A percentile compares a stretch with the other conserved stretches of the same genome.
These are phyloP conservation scores for Aleadryas rufinucha DNA, from an alignment of 2,113 vertebrate species.

Conservation along the genomic window DNA sequence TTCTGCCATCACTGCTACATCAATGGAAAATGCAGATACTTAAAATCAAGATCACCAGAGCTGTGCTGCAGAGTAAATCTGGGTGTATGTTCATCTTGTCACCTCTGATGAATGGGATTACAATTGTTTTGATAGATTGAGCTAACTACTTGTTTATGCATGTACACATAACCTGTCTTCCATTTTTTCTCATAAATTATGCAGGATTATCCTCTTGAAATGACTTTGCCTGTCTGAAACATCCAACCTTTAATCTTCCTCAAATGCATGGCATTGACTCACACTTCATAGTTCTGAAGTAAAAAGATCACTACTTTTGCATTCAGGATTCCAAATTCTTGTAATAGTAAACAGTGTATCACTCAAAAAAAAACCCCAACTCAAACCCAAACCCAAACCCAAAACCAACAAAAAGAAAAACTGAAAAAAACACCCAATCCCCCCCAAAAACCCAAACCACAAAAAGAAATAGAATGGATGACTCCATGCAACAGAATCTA, in stretches of 20 bases:
- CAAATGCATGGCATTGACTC: neutral
- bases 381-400: too few species aligned
- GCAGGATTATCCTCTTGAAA: neutral
- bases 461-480: neutral
- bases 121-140: conserved; percentile 15
- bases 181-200: conserved; percentile 14
- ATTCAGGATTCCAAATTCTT: neutral
- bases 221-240: neutral
- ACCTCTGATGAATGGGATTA: conserved; percentile 3
- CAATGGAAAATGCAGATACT: neutral
- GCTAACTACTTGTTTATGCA: neutral
- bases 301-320: neutral
- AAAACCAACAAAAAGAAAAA: too few species aligned
- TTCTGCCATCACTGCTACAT: neutral
- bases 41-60: neutral
- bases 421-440: fast-evolving
- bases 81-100: neutral
- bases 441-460: fast-evolving
- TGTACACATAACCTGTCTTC: neutral
- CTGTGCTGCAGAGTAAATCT: neutral
- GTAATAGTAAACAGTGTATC: neutral
- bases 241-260: neutral
- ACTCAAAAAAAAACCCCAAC: fast-evolving
- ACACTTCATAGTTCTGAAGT: neutral
- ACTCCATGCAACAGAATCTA: neutral